Evolutionary conservation across 2,888 invertebrate genomes (phyloP).

Genomic region (Eilema caniola): DNA sequence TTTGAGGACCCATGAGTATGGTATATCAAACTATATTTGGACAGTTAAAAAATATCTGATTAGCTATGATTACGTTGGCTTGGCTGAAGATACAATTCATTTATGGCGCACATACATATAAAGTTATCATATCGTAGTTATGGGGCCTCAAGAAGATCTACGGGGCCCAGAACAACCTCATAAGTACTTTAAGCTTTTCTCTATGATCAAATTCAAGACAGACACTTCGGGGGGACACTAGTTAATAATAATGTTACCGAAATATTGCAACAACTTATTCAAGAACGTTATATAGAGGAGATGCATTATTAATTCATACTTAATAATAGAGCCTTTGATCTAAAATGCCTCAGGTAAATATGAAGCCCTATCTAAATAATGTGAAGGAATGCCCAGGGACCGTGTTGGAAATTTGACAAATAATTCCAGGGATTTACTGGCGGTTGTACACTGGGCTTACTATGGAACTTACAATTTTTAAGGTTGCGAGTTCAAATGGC

Average conservation of each 20-base stretch:
- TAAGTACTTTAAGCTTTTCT: too few relatives aligned
- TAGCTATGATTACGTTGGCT: too few relatives aligned
- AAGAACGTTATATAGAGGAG: not conserved
- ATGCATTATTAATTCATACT: conserved; percentile 3
- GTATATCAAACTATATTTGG: too few relatives aligned
- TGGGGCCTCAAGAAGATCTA: too few relatives aligned
- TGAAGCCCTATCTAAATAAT: not conserved
- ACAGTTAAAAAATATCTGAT: too few relatives aligned
- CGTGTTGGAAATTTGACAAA: not conserved
- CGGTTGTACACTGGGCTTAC: not conserved
- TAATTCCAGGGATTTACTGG: not conserved
- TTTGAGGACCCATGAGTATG: too few relatives aligned
- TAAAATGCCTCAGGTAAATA: not conserved
- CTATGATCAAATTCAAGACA: too few relatives aligned
- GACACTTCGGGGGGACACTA: too few relatives aligned
- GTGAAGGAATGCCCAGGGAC: not conserved
- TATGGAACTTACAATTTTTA: not conserved
- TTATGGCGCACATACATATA: too few relatives aligned
- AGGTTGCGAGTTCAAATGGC: not conserved
- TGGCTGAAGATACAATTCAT: too few relatives aligned
- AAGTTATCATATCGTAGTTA: too few relatives aligned
- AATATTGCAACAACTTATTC: not conserved
- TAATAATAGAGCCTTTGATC: conserved; percentile 1
- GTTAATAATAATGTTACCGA: not conserved
- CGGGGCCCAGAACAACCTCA: too few relatives aligned